Base-by-base conservation (phyloP, 2,888 invertebrate species). In the Acleris cristana region DNA sequence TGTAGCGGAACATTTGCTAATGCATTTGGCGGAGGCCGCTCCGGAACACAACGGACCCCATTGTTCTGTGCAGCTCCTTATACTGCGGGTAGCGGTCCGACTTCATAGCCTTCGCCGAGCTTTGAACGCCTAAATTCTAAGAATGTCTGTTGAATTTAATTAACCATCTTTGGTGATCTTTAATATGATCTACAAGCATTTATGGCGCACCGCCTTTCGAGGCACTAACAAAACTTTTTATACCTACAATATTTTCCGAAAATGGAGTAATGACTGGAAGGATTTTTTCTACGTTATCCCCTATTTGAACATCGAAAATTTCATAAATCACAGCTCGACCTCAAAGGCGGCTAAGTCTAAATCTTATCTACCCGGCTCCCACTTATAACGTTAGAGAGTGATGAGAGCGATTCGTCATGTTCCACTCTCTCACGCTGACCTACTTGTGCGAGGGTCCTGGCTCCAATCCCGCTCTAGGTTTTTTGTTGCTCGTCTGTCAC, bases 401-500 rank as follows among this genome's bases (percentile, higher is more conserved):
- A 90, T 89, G 88, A 81, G 77, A 82, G 84, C 79, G 85, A 89
- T 89, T 87, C 84, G 84, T 89, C 89, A 89, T 89, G 88, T 84
- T 85, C 81, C 51, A 51, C 51, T 51, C 79, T 80, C 77, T 78
- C 81, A 83, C 81, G 81, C 79, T 88, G 88, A 88, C 88, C 88
- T 83, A 87, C 83, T 87, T 88, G 80, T 69, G 78, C 74, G 76
- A 77, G 83, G 80, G 79, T 74, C 78, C 68, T 73, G 69, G 73
- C 70, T 71, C 70, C 52, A 64, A 64, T 67, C 53, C 65, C 45
- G 49, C 48, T 57, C 76, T 76, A 71, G 75, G 80, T 83, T 83
- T 73, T 85, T 82, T 78, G 74, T 76, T 71, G 79, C 79, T 79
- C 77, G 75, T 76, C 77, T 75, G 72, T 76, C 72, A 71, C 75